phyloP scores from a whole-genome alignment of 2,113 vertebrate species.

The Hippocampus abdominalis region DNA sequence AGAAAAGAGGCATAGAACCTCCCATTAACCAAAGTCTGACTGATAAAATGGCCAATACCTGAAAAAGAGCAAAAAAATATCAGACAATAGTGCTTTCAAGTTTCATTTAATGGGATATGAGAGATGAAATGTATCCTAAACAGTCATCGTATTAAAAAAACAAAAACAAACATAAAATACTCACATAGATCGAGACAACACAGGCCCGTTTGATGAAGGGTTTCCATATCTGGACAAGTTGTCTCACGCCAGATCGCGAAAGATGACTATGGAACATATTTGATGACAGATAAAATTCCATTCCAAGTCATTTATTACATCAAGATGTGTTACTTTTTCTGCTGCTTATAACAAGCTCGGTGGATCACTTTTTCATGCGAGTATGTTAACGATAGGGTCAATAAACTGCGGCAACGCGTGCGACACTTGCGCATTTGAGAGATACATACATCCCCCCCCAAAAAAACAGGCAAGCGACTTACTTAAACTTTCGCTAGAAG shows the following conservation, averaged over 20 bases:
- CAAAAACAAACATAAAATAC: conserved; percentile 48
- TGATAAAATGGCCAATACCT: conserved; percentile 85
- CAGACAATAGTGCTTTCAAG: not conserved
- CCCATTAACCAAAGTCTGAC: conserved; percentile 95
- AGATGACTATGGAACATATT: conserved; percentile 56
- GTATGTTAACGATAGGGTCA: too few species aligned
- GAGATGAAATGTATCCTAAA: not conserved
- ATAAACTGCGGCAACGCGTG: too few species aligned
- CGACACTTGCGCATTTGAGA: too few species aligned
- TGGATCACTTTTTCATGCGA: too few species aligned
- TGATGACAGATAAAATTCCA: not conserved
- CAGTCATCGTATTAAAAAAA: not conserved
- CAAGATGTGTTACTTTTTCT: too few species aligned
- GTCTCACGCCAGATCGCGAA: conserved; percentile 46
- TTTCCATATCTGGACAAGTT: conserved; percentile 60
- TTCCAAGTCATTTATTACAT: too few species aligned
- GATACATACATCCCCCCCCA: too few species aligned
- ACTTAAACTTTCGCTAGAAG: too few species aligned
- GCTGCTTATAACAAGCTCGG: too few species aligned
- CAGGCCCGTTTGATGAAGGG: conserved; percentile 87
- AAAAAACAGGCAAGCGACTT: too few species aligned
- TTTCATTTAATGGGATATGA: not conserved
- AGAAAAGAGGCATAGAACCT: conserved; percentile 95
- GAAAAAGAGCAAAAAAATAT: conserved; percentile 2
- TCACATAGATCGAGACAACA: conserved; percentile 83